A percentile compares a stretch with the other conserved stretches of the same genome.
Conservation (phyloP, 2,888 invertebrate genomes). For the Lasioglossum vierecki region DNA sequence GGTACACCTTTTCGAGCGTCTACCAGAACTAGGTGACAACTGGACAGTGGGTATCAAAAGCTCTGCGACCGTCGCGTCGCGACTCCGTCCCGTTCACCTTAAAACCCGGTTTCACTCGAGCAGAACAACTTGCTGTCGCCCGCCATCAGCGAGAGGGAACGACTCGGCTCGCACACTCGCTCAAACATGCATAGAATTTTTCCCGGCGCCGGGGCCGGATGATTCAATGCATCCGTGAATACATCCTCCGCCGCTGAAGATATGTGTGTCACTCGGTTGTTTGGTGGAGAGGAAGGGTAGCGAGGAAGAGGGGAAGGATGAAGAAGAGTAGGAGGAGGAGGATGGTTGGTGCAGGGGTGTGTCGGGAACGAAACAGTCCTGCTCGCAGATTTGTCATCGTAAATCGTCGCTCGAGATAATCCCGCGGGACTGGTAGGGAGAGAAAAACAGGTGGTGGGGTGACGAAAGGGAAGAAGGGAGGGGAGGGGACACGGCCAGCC, state of each 20-base stretch:
- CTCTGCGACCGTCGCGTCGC: not conserved
- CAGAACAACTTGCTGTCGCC: slow-evolving; percentile 13
- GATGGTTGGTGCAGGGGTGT: not conserved
- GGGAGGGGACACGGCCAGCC: not conserved
- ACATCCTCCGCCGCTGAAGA: slow-evolving; percentile 26
- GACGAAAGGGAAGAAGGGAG: not conserved
- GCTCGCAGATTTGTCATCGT: slow-evolving; percentile 59
- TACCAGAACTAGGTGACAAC: slow-evolving; percentile 1
- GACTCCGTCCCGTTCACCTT: slow-evolving; percentile 13
- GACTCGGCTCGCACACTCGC: slow-evolving; percentile 12
- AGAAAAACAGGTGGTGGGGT: not conserved
- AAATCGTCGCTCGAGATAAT: slow-evolving; percentile 53
- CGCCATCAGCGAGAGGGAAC: not conserved
- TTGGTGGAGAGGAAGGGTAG: not conserved
- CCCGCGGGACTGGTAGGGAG: slow-evolving; percentile 18
- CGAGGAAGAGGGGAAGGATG: not conserved
- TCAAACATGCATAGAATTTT: slow-evolving; percentile 61
- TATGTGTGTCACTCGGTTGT: slow-evolving; percentile 37
- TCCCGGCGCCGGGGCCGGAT: slow-evolving; percentile 31
- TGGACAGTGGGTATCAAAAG: not conserved
- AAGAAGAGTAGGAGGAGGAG: not conserved
- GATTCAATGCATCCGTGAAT: slow-evolving; percentile 53
- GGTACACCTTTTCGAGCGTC: not conserved
- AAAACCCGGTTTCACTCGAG: slow-evolving; percentile 12
- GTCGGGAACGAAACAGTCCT: slow-evolving; percentile 34